These are phyloP conservation scores for Drosophila nikananu DNA, from an alignment of 1,140 invertebrate species.

Conservation along the genomic window DNA sequence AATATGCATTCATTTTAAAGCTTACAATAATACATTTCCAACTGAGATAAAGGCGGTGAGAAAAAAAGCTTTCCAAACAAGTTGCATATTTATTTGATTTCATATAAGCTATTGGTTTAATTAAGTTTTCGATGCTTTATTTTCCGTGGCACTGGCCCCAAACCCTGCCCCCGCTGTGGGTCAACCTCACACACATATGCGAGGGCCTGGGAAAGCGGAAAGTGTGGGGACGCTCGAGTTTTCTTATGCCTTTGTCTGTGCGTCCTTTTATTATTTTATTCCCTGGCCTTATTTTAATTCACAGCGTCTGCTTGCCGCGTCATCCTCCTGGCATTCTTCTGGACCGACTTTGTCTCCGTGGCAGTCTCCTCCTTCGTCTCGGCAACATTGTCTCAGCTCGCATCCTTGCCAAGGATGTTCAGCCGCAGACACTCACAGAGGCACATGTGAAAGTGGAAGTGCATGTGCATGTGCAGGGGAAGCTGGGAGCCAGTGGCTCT, in stretches of 20 bases:
- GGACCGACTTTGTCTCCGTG: conserved; percentile 53
- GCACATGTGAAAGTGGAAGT: conserved; percentile 9
- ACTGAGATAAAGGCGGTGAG: neutral
- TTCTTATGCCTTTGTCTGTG: conserved; percentile 81
- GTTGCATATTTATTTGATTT: neutral
- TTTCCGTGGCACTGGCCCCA: conserved; percentile 4
- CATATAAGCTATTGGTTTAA: neutral
- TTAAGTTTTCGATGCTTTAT: conserved; percentile 8
- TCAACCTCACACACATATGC: conserved; percentile 53
- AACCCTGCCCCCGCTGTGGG: conserved; percentile 53
- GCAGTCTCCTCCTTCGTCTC: conserved; percentile 36
- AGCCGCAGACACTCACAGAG: conserved; percentile 17
- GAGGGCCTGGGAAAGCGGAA: neutral
- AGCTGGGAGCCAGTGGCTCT: conserved; percentile 20
- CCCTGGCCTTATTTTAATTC: conserved; percentile 83
- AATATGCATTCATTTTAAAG: too few species aligned
- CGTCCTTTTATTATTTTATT: conserved; percentile 84
- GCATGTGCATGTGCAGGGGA: conserved; percentile 3
- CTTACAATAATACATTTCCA: neutral
- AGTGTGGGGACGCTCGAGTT: conserved; percentile 57
- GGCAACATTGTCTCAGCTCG: conserved; percentile 74
- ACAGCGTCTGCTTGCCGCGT: conserved; percentile 79
- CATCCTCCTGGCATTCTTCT: conserved; percentile 62
- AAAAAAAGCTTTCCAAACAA: neutral
- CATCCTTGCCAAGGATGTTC: conserved; percentile 69